Evolutionary conservation across 2,113 vertebrate species (phyloP).

Genomic region (Galbula dea): DNA sequence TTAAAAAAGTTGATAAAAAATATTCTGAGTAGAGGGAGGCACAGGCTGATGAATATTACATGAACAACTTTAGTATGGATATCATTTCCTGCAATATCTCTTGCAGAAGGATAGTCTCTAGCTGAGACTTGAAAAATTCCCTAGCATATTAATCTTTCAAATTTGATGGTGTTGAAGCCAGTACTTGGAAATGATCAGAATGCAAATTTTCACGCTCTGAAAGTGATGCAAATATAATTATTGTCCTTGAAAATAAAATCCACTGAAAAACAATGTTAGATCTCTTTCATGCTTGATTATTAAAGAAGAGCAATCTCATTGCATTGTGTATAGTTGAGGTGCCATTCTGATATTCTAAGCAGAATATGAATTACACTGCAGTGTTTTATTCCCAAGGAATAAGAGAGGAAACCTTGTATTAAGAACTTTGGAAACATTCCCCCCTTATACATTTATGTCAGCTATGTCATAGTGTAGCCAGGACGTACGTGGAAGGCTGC

Average conservation of each 20-base stretch:
- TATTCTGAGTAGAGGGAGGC: background rate
- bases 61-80: background rate
- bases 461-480: too few relatives aligned
- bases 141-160: conserved; percentile 8
- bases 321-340: background rate
- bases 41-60: background rate
- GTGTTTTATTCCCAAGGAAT: background rate
- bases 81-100: background rate
- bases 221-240: conserved; percentile 13
- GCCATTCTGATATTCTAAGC: background rate
- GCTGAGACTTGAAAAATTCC: background rate
- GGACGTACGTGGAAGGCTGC: too few relatives aligned
- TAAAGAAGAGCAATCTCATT: conserved; percentile 36
- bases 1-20: background rate
- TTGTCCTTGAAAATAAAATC: background rate
- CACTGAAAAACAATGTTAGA: conserved; percentile 2
- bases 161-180: background rate
- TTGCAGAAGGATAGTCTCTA: background rate
- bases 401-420: background rate
- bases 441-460: background rate
- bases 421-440: background rate
- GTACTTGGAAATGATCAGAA: conserved; percentile 13
- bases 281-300: background rate
- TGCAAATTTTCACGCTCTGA: conserved; percentile 25
- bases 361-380: background rate